Evolutionary conservation across 1,140 invertebrate genomes (phyloP).

Genomic region (Drosophila busckii): DNA sequence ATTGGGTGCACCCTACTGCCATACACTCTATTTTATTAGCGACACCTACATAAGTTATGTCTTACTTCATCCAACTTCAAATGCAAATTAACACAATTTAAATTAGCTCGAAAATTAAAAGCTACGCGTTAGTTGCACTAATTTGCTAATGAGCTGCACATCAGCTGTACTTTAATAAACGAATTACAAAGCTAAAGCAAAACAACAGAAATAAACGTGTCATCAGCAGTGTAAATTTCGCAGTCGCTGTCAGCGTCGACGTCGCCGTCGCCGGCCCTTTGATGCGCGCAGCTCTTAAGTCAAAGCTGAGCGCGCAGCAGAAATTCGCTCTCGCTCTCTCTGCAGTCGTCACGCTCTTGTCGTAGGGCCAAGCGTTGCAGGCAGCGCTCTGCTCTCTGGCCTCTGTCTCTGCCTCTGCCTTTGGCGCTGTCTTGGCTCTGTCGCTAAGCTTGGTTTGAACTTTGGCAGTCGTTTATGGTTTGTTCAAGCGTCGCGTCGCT

Average conservation of each 20-base stretch:
- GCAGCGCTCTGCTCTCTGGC: too few species aligned
- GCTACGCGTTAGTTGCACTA: conserved; percentile 52
- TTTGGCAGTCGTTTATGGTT: conserved; percentile 63
- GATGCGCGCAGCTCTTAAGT: conserved; percentile 38
- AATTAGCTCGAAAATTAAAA: conserved; percentile 5
- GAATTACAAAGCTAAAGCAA: conserved; percentile 51
- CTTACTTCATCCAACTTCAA: neutral
- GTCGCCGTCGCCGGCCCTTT: conserved; percentile 4
- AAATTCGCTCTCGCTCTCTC: too few species aligned
- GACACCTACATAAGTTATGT: too few species aligned
- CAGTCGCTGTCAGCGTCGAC: neutral
- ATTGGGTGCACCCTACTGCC: too few species aligned
- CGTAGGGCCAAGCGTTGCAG: too few species aligned
- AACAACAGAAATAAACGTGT: conserved; percentile 39
- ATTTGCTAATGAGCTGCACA: conserved; percentile 58
- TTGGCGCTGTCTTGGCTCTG: conserved; percentile 28
- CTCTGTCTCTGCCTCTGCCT: neutral
- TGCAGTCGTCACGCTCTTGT: too few species aligned
- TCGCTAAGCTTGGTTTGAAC: conserved; percentile 53
- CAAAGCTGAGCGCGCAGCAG: too few species aligned
- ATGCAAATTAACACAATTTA: conserved; percentile 14
- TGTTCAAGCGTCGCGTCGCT: conserved; percentile 58
- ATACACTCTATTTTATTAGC: too few species aligned
- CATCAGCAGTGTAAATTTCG: conserved; percentile 10
- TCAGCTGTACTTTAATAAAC: conserved; percentile 35